Evolutionary conservation across 2,888 invertebrate genomes (phyloP), one percentile per base, ranked within the genome.

Genomic region (Gastrophysa polygoni): DNA sequence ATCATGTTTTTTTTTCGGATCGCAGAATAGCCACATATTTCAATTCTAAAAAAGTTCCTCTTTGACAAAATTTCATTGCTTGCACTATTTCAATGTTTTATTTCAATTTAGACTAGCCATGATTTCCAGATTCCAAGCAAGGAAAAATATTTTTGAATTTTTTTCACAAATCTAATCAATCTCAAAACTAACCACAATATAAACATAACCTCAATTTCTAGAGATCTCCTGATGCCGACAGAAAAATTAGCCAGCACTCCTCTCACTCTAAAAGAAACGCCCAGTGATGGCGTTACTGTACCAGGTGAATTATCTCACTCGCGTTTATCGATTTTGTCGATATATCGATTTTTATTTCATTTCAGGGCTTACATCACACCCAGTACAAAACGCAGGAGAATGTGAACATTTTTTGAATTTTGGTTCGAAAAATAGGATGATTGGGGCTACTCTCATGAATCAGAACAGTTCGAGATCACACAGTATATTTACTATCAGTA

Each of bases 381-480:
- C 91, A 0, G 94, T 95, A 1, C 91, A 92, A 71, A 89, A 89
- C 78, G 91, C 91, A 0, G 75, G 82, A 0, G 92, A 95, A 73
- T 95, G 95, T 76, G 89, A 91, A 68, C 82, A 85, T 18, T 84
- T 93, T 57, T 87, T 95, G 81, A 87, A 87, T 46, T 81, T 86
- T 56, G 95, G 95, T 0, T 91, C 93, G 81, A 88, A 88, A 70
- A 91, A 93, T 78, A 84, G 95, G 29, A 88, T 92, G 14, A 90
- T 91, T 0, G 95, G 93, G 0, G 89, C 93, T 0, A 96, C 95
- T 0, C 84, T 93, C 51, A 95, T 95, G 95, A 95, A 95, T 78
- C 90, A 92, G 1, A 91, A 90, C 62, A 91, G 90, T 57, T 95
- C 94, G 0, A 83, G 95, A 57, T 93, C 92, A 55, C 95, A 95